phyloP scores from a whole-genome alignment of 2,797 vertebrate species.

The Chloroceryle amazona region DNA sequence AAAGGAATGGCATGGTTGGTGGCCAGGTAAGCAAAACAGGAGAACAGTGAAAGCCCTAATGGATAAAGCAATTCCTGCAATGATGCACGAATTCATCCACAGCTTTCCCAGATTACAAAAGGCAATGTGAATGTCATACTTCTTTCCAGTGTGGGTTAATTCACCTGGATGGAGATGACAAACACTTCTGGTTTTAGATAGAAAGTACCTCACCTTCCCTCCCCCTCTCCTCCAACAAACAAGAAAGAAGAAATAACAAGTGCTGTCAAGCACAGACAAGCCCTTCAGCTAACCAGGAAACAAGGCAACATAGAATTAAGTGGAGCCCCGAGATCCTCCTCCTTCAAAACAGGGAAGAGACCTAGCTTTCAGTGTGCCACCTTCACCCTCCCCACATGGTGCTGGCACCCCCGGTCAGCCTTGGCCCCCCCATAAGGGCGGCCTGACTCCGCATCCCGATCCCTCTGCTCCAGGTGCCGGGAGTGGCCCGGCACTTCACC shows the following conservation, averaged over 20 bases:
- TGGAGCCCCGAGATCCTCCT: not conserved
- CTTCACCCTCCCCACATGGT: accelerated
- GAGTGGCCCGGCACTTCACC: too few relatives aligned
- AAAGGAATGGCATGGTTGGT: not conserved
- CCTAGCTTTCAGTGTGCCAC: accelerated
- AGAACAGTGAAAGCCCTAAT: not conserved
- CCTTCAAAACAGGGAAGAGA: not conserved
- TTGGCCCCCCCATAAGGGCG: accelerated
- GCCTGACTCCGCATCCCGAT: not conserved
- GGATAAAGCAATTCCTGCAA: not conserved
- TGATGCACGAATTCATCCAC: not conserved
- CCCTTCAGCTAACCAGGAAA: slow-evolving; percentile 37
- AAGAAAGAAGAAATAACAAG: slow-evolving; percentile 37
- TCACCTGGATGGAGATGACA: slow-evolving; percentile 15
- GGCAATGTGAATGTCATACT: not conserved
- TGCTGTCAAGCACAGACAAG: slow-evolving; percentile 62
- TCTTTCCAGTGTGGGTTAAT: slow-evolving; percentile 17
- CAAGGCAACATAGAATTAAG: not conserved
- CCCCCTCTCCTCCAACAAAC: not conserved
- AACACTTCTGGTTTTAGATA: slow-evolving; percentile 51
- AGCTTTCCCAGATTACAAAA: not conserved
- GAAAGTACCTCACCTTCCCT: slow-evolving; percentile 34
- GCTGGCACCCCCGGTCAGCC: accelerated
- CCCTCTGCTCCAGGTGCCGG: accelerated
- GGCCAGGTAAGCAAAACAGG: not conserved